Percentiles rank a stretch among this genome's conserved stretches.
Evolutionary conservation across 2,888 invertebrate species (phyloP).

Genomic region (Rhamphomyia laevipes): DNA sequence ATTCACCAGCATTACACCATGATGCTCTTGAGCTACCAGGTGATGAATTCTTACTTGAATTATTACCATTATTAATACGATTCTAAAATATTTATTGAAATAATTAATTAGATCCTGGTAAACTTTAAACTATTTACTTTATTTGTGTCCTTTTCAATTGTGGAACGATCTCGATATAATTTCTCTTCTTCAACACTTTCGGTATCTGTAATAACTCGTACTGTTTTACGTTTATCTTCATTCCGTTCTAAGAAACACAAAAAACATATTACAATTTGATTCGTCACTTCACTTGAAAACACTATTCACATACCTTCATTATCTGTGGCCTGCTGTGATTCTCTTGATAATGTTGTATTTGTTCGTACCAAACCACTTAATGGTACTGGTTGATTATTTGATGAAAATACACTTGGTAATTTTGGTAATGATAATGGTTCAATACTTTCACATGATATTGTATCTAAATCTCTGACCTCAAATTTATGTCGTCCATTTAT

Average conservation of each 20-base stretch:
- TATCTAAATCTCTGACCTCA: slow-evolving; percentile 54
- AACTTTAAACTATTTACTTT: slow-evolving; percentile 20
- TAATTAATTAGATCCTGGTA: too few relatives aligned
- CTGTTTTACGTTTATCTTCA: not conserved
- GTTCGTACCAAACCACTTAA: slow-evolving; percentile 33
- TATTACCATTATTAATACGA: not conserved
- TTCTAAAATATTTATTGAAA: too few relatives aligned
- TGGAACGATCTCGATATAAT: slow-evolving; percentile 50
- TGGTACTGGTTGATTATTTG: slow-evolving; percentile 29
- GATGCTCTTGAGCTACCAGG: slow-evolving; percentile 32
- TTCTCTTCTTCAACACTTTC: slow-evolving; percentile 53
- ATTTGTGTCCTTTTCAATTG: slow-evolving; percentile 38
- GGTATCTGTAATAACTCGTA: slow-evolving; percentile 30
- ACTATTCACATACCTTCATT: slow-evolving; percentile 11
- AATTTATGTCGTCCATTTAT: slow-evolving; percentile 62
- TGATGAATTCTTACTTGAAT: slow-evolving; percentile 27
- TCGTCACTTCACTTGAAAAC: not conserved
- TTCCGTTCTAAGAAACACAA: too few relatives aligned
- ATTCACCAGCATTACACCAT: slow-evolving; percentile 47
- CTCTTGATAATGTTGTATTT: slow-evolving; percentile 32
- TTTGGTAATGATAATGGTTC: slow-evolving; percentile 35
- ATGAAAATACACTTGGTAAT: slow-evolving; percentile 26
- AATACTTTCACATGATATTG: slow-evolving; percentile 37
- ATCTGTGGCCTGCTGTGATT: slow-evolving; percentile 16
- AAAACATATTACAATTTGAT: too few relatives aligned